Evolutionary conservation across 2,113 vertebrate species (phyloP).

Genomic region (Bufo bufo): DNA sequence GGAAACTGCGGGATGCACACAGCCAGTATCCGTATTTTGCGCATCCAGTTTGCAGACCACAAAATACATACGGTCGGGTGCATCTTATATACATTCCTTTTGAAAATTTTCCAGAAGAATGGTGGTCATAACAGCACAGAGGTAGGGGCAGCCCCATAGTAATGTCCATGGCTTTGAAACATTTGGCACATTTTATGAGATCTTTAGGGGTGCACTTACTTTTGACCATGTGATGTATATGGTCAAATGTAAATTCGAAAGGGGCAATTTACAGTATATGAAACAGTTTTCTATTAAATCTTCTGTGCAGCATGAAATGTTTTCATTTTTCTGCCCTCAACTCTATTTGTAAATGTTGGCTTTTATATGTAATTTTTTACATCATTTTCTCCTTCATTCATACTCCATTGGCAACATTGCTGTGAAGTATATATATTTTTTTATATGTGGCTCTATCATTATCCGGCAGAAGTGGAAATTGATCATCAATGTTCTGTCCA

Average conservation of each 20-base stretch:
- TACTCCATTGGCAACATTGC: background rate
- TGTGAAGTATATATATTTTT: background rate
- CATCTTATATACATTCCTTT: too few species aligned
- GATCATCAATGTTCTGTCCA: background rate
- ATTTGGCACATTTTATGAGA: background rate
- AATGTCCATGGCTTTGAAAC: too few species aligned
- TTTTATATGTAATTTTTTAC: background rate
- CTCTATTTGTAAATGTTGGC: background rate
- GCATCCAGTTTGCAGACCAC: too few species aligned
- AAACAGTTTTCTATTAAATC: background rate
- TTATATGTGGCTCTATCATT: background rate
- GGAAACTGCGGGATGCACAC: too few species aligned
- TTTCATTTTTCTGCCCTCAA: background rate
- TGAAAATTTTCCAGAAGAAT: too few species aligned
- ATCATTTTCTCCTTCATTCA: background rate
- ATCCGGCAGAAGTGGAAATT: background rate
- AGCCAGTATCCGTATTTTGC: too few species aligned
- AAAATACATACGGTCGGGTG: too few species aligned
- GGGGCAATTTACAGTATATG: background rate
- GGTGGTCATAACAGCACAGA: too few species aligned
- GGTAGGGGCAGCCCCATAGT: too few species aligned
- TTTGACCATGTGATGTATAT: background rate
- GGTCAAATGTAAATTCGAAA: background rate
- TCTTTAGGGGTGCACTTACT: too few species aligned
- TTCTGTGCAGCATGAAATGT: background rate